Evolutionary conservation across 64 coral and sea anemone genomes (phyloP), one percentile per base, ranked within the genome.

Genomic region (Actinia tenebrosa): DNA sequence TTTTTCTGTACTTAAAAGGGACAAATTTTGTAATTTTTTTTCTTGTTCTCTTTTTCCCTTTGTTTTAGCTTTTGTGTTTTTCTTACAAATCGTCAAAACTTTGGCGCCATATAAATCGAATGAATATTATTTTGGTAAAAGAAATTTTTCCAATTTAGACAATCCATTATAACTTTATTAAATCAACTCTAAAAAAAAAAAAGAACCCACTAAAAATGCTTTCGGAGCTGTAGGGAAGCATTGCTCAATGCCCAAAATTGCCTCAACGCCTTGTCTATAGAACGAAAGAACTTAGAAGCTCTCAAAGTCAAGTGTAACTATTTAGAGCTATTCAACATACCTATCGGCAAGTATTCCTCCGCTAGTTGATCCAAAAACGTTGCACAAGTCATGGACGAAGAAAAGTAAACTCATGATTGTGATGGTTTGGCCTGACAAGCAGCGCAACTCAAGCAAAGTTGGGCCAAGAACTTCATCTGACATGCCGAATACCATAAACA

Each of bases 401-500:
- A 97, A 97, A 15, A 97, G 59, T 22, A 97, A 84, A 75, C 94
- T 97, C 94, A 97, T 97, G 0, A 97, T 78, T 16, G 94, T 97
- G 23, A 97, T 90, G 22, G 94, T 88, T 84, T 97, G 91, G 46
- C 94, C 94, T 22, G 94, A 93, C 10, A 97, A 50, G 22, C 94
- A 97, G 80, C 86, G 86, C 1, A 97, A 71, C 56, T 97, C 94
- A 55, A 97, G 77, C 23, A 97, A 81, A 17, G 94, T 97, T 3
- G 94, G 94, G 8, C 94, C 94, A n/a, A 97, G 53, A 5, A 97
- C 92, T 71, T 97, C 94, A 83, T 97, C 94, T 25, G 94, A 97
- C 94, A 97, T 97, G 17, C 94, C 94, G 86, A 97, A 97, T 46
- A 97, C 94, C 94, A 93, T 93, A 71, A 97, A 97, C 0, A 97